Conservation (phyloP, 1,140 invertebrate species). For the Sitophilus oryzae region DNA sequence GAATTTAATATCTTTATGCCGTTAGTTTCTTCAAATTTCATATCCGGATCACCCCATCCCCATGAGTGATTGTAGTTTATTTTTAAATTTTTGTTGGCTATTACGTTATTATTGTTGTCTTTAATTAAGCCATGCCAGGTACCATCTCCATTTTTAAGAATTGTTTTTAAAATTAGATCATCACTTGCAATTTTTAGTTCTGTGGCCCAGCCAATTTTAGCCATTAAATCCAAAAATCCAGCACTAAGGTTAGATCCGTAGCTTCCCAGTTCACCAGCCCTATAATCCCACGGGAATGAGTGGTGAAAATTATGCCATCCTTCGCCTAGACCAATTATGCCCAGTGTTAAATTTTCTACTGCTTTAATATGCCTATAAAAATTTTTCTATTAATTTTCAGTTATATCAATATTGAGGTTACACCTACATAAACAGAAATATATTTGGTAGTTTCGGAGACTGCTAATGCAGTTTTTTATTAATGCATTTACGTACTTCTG, state of each 20-base stretch:
- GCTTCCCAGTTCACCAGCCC: slow-evolving; percentile 58
- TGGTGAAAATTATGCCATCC: slow-evolving; percentile 92
- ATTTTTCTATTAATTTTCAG: no score
- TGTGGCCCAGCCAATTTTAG: slow-evolving; percentile 65
- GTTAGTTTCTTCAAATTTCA: slow-evolving; percentile 30
- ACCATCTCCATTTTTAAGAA: slow-evolving; percentile 62
- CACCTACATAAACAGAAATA: background rate
- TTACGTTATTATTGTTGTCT: background rate
- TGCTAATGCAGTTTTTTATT: no score
- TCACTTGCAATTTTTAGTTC: slow-evolving; percentile 67
- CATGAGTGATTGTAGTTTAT: no score
- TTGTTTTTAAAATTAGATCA: slow-evolving; percentile 58
- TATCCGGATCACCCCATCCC: slow-evolving; percentile 78
- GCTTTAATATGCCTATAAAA: slow-evolving; percentile 62
- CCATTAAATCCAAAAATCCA: slow-evolving; percentile 73
- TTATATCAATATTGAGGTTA: slow-evolving; percentile 8
- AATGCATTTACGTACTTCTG: no score
- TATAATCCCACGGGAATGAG: slow-evolving; percentile 75
- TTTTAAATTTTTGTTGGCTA: slow-evolving; percentile 43
- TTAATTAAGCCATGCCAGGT: slow-evolving; percentile 20
- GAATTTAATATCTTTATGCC: no score
- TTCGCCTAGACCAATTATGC: slow-evolving; percentile 56
- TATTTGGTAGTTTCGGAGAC: no score
- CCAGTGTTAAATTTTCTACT: slow-evolving; percentile 62
- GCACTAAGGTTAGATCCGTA: slow-evolving; percentile 71